These are phyloP conservation scores for Pseudorectes ferrugineus DNA, from an alignment of 2,113 vertebrate genomes.

Conservation along the genomic window DNA sequence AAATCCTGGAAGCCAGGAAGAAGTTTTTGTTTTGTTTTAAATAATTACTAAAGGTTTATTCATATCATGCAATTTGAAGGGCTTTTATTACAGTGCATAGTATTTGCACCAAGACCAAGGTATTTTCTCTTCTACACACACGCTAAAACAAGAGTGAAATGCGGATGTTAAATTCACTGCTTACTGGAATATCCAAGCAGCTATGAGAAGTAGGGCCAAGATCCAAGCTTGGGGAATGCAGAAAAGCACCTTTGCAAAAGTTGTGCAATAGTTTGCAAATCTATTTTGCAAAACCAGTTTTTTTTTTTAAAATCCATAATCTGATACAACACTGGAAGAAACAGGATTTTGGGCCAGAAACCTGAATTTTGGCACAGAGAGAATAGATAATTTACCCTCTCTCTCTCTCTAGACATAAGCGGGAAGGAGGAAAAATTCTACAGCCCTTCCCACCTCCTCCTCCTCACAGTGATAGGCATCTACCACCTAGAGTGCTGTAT, in stretches of 20 bases:
- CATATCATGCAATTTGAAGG: neutral
- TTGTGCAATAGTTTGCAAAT: neutral
- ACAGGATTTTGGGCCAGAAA: neutral
- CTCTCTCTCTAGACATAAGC: neutral
- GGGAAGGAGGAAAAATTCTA: constrained; percentile 58
- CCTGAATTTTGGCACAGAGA: neutral
- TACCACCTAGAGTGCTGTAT: constrained; percentile 30
- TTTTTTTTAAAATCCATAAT: neutral
- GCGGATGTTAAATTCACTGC: fast-evolving
- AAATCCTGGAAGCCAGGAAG: neutral
- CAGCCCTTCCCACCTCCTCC: neutral
- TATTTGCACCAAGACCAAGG: neutral
- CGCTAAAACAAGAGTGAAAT: neutral
- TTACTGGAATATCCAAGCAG: neutral
- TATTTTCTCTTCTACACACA: neutral
- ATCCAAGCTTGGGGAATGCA: neutral
- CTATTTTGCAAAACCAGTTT: neutral
- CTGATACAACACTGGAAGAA: neutral
- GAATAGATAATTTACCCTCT: neutral
- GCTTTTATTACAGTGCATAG: neutral
- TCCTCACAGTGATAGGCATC: neutral
- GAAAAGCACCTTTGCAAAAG: neutral
- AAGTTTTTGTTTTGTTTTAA: neutral
- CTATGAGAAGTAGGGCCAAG: neutral
- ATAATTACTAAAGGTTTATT: neutral